Base-by-base conservation (phyloP, 2,797 vertebrate species). In the Enteromius anoplus region DNA sequence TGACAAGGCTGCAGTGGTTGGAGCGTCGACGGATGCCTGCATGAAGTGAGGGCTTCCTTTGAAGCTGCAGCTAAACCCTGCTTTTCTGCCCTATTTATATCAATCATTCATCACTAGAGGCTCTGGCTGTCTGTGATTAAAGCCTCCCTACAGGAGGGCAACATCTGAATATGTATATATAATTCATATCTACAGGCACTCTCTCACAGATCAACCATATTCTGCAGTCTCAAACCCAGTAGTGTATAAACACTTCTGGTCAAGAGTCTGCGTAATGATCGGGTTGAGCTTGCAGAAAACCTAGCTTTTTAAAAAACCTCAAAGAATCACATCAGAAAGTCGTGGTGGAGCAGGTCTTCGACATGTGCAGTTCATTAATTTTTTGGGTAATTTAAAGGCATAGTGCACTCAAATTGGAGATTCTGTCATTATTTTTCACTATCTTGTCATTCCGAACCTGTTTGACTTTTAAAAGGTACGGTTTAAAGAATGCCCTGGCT, bases 81-180 rank as follows among this genome's bases (percentile, higher is more conserved):
- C 87, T 92, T 90, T 90, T 94, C 90, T 89, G 94, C 91, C 93
- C 95, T 90, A 92, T 94, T 95, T 95, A 92, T 92, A 94, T 95
- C 93, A 95, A 94, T 95, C 95, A 94, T 95, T 95, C 92, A 95
- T 94, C 93, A 93, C 92, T 86, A 86, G 91, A 92, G 92, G 92
- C 92, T 85, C 90, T 90, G 93, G 91, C 92, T 93, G 92, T 90
- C 90, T 92, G 93, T 95, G 94, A 95, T 95, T 95, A 95, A 94
- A 94, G 93, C 92, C 86, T 87, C 88, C 86, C 92, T 92, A 84
- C 92, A 91, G 88, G 88, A 92, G 92, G 90, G 89, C 90, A 90
- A 90, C 91, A 90, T 93, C 91, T 92, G 90, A 93, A 92, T 92
- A 91, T 91, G 93, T 91, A 95, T 93, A 91, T 94, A 94, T 94